Percentiles rank a stretch among this genome's conserved stretches.
Conservation (phyloP, 2,888 invertebrate genomes). For the Schizaphis graminum region DNA sequence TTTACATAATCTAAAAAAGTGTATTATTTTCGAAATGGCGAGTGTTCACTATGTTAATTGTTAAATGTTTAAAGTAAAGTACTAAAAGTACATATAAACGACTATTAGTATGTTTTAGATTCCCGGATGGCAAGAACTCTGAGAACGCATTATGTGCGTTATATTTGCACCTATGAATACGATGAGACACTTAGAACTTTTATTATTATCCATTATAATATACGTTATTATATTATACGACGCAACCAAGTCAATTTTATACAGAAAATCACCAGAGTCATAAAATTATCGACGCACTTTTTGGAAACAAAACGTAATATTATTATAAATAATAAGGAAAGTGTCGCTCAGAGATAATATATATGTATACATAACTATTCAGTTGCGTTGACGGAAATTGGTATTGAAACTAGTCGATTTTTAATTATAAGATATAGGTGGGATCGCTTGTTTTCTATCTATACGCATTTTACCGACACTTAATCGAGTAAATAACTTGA, state of each 20-base stretch:
- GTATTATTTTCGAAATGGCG: not conserved
- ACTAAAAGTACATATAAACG: not conserved
- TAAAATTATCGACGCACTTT: not conserved
- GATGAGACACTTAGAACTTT: not conserved
- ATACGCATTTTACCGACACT: not conserved
- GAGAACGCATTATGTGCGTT: not conserved
- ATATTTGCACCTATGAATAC: not conserved
- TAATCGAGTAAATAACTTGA: conserved; percentile 19
- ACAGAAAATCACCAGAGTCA: not conserved
- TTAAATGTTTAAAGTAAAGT: not conserved
- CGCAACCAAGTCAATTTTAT: not conserved
- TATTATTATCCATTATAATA: not conserved
- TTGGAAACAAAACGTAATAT: too few species aligned
- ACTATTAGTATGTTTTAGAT: not conserved
- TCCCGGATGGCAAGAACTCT: too few species aligned
- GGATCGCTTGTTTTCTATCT: not conserved
- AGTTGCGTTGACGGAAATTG: not conserved
- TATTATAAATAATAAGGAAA: not conserved
- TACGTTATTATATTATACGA: not conserved
- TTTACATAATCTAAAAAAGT: not conserved
- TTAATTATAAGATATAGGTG: not conserved
- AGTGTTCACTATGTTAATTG: not conserved
- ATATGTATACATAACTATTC: not conserved
- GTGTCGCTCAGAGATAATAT: not conserved
- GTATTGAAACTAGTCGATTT: not conserved